Percentiles rank a stretch among this genome's conserved stretches.
These are phyloP conservation scores for Saiga tatarica DNA, from an alignment of 2,113 vertebrate species.

Conservation along the genomic window DNA sequence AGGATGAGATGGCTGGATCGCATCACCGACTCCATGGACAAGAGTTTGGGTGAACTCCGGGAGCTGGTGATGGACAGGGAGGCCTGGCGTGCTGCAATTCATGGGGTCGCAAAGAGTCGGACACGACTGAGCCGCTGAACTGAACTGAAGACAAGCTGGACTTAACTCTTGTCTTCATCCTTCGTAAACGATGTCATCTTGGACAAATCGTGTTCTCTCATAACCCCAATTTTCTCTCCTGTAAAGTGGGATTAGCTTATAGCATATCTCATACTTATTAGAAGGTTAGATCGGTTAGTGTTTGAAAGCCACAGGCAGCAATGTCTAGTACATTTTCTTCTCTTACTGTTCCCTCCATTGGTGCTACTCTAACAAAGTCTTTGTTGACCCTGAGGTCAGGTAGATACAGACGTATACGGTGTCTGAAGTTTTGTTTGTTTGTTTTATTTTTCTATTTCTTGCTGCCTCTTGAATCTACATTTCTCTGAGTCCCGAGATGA, in stretches of 20 bases:
- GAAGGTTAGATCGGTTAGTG: not conserved
- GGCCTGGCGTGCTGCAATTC: too few relatives aligned
- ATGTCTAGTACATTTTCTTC: not conserved
- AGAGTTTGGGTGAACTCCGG: too few relatives aligned
- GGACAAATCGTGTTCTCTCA: not conserved
- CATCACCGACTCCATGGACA: too few relatives aligned
- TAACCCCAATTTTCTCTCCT: not conserved
- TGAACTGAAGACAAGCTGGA: not conserved
- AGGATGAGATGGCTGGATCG: too few relatives aligned
- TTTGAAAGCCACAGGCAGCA: not conserved
- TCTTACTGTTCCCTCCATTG: not conserved
- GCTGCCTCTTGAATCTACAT: not conserved
- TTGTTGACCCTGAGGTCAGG: not conserved
- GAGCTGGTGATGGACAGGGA: too few relatives aligned
- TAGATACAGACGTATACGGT: not conserved
- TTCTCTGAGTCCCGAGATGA: not conserved
- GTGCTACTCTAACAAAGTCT: not conserved
- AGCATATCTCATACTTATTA: not conserved
- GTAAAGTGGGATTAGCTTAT: not conserved
- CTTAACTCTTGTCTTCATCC: not conserved
- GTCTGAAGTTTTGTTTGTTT: not conserved
- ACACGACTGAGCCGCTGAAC: rapidly evolving
- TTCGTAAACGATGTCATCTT: not conserved
- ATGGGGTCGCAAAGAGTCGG: rapidly evolving
- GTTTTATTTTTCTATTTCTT: not conserved